A percentile compares a stretch with the other conserved stretches of the same genome.
Conservation (phyloP, 2,888 invertebrate species). For the Harmothoe impar region DNA sequence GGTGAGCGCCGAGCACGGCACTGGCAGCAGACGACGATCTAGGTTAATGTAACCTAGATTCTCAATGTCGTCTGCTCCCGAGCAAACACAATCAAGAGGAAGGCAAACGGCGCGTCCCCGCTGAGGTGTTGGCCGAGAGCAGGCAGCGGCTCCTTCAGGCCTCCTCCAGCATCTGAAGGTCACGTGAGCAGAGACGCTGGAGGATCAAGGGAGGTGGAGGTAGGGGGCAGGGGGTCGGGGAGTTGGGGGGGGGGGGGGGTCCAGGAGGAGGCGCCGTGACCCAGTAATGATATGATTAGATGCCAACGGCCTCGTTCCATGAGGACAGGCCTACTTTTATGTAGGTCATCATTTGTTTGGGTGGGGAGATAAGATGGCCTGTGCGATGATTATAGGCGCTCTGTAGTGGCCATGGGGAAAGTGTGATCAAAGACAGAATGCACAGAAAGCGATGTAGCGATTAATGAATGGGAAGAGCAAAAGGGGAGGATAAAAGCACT, state of each 20-base stretch:
- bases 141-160: not conserved
- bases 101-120: not conserved
- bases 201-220: not conserved
- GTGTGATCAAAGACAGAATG: too few relatives aligned
- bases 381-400: too few relatives aligned
- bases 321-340: not conserved
- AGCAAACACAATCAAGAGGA: conserved; percentile 3
- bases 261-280: not conserved
- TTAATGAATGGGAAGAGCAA: too few relatives aligned
- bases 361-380: conserved; percentile 6
- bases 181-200: conserved; percentile 6
- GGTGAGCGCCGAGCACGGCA: not conserved
- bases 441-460: too few relatives aligned
- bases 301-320: not conserved
- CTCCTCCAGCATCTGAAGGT: conserved; percentile 31
- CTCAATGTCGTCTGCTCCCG: conserved; percentile 7
- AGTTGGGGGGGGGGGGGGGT: not conserved
- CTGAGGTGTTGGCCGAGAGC: not conserved
- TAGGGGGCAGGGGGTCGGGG: not conserved
- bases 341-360: conserved; percentile 23
- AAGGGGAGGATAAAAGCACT: too few relatives aligned
- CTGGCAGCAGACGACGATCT: not conserved
- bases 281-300: conserved; percentile 45
- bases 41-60: conserved; percentile 30
- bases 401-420: too few relatives aligned